phyloP scores from a whole-genome alignment of 1,140 invertebrate species.

The Globodera rostochiensis region DNA sequence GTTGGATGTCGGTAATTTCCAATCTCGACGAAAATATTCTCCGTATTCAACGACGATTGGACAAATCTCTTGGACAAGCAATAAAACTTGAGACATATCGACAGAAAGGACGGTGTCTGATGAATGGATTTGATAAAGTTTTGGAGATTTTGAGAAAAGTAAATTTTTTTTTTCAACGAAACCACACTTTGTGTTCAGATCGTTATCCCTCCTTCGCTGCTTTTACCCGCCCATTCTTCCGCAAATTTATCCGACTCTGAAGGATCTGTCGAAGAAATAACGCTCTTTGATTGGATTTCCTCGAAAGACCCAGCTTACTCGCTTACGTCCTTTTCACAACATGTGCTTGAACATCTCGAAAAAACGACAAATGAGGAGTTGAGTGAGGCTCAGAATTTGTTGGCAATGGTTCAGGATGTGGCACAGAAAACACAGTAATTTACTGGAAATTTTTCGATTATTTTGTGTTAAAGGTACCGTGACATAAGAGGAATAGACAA shows the following conservation, averaged over 20 bases:
- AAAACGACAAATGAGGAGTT: constrained; percentile 40
- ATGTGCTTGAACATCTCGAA: constrained; percentile 44
- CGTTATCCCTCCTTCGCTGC: constrained; percentile 30
- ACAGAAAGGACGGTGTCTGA: constrained; percentile 35
- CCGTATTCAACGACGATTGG: constrained; percentile 37
- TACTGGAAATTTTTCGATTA: neutral
- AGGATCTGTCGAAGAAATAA: constrained; percentile 38
- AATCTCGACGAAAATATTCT: constrained; percentile 46
- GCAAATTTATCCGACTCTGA: constrained; percentile 21
- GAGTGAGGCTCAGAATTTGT: constrained; percentile 21
- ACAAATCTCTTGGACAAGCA: constrained; percentile 34
- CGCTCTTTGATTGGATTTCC: constrained; percentile 53
- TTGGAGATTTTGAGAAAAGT: constrained; percentile 40
- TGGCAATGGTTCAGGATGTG: constrained; percentile 41
- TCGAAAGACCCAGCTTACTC: constrained; percentile 49
- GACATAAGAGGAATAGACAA: constrained; percentile 53
- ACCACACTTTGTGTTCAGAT: constrained; percentile 26
- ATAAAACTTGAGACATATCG: constrained; percentile 40
- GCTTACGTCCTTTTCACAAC: constrained; percentile 39
- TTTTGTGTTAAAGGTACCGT: constrained; percentile 32
- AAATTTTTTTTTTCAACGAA: constrained; percentile 17
- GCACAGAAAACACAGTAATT: constrained; percentile 19
- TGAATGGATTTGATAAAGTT: constrained; percentile 42
- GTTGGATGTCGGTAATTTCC: constrained; percentile 41
- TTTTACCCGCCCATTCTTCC: constrained; percentile 19